Evolutionary conservation across 64 coral and sea anemone species (phyloP).

Genomic region (Catalaphyllia jardinei): DNA sequence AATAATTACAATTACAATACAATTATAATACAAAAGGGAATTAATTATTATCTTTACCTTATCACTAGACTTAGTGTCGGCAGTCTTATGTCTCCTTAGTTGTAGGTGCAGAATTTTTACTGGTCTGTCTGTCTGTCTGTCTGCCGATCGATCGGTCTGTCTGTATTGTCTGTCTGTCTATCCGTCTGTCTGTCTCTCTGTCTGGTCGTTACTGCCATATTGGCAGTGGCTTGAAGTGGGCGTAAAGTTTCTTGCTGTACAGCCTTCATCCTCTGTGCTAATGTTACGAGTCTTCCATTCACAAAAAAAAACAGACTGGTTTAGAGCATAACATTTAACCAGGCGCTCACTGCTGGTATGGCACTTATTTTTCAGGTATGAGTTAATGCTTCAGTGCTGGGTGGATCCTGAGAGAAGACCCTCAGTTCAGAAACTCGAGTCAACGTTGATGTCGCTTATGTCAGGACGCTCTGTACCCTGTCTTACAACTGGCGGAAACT

Average conservation of each 20-base stretch:
- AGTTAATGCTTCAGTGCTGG: slow-evolving; percentile 77
- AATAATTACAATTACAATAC: too few relatives aligned
- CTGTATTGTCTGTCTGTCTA: too few relatives aligned
- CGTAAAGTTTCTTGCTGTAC: background rate
- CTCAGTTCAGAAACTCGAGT: slow-evolving; percentile 39
- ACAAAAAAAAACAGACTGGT: background rate
- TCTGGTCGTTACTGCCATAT: background rate
- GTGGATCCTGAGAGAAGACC: slow-evolving; percentile 54
- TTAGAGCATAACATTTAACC: background rate
- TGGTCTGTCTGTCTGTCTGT: too few relatives aligned
- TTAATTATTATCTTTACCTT: too few relatives aligned
- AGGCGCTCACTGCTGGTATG: background rate
- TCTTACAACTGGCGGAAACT: background rate
- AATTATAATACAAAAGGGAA: too few relatives aligned
- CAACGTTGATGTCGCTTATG: slow-evolving; percentile 20
- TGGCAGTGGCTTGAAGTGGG: background rate
- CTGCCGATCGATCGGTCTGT: too few relatives aligned
- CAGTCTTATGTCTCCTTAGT: too few relatives aligned
- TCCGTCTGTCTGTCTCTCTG: background rate
- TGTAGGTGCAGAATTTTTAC: too few relatives aligned
- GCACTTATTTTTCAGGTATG: slow-evolving; percentile 33
- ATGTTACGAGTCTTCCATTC: slow-evolving; percentile 1
- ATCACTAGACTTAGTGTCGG: too few relatives aligned
- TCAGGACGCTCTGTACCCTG: slow-evolving; percentile 3
- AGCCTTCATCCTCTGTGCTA: background rate